Evolutionary conservation across 2,797 vertebrate genomes (phyloP), one percentile per base, ranked within the genome.

Genomic region (Dermochelys coriacea): DNA sequence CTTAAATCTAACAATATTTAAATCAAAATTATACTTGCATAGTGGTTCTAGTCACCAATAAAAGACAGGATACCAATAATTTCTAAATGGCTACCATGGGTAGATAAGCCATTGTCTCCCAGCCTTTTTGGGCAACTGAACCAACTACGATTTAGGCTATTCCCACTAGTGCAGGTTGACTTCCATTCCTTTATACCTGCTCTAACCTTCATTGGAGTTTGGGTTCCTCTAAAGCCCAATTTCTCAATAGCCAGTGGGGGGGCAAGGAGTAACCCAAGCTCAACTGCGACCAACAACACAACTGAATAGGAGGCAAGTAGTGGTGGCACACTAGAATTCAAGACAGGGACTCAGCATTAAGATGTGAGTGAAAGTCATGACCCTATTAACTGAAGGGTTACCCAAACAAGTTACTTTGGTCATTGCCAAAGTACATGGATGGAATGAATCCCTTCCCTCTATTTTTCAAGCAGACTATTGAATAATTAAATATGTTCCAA

Each of bases 381-480:
- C 78, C 68, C 88, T 80, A 7, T 85, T 86, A 61, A 80, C 1
- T 74, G 31, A 84, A 75, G 29, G 77, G 45, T 79, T 51, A 25
- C 37, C 23, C 37, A 51, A 19, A 8, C 14, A 75, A 86, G 45
- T 90, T 94, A 79, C 16, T 34, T 61, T 86, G 15, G n/a, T 79
- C 45, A 79, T 89, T 87, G 19, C 52, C 78, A 90, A 85, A 51
- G 18, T 34, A 31, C 0, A 0, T 59, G 41, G 29, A 47, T 64
- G 92, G 88, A 91, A 91, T 82, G 83, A 87, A 89, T 86, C 29
- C 9, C 34, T 82, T 82, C 37, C 49, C 41, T 84, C 64, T 81
- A 59, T 57, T 94, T 88, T 88, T 49, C 54, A 52, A 14, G 54
- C 45, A 83, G 1, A 64, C 34, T 87, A 15, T 14, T 79, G 34